Evolutionary conservation across 2,797 vertebrate species (phyloP), one percentile per base, ranked within the genome.

Genomic region (Benthosema pterotum): DNA sequence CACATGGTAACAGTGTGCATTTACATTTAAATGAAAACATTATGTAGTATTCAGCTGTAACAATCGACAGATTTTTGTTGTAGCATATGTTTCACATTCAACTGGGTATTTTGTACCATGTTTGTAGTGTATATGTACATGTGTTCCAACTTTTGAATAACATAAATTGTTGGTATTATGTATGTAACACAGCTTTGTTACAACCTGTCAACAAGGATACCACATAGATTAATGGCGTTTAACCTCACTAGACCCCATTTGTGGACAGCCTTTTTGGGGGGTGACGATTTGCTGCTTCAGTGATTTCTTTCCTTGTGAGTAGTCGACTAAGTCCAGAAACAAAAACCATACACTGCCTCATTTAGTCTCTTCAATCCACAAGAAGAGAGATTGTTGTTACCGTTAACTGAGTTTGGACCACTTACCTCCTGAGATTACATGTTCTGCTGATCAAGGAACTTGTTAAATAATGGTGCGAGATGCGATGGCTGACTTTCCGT

Each of bases 381-480:
- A 60, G 55, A 69, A 62, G 67, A 60, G 38, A 65, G 18, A 72
- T 64, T 67, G 51, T 57, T 60, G 62, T 74, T 48, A 42, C 51
- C 69, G 42, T 65, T 67, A n/a, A 11, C 50, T 54, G 63, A 42
- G 57, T 70, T 77, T n/a, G 50, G 74, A 79, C 68, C 77, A 69
- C 69, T 75, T 84, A 77, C 60, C 67, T 86, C 72, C 67, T 69
- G 59, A 67, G 57, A 74, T 78, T 53, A 67, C 52, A 64, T 18
- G 52, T 75, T 67, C 56, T 73, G 43, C 47, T 57, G 59, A 71
- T 71, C 61, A 60, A 22, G 67, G 14, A 12, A 56, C 14, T 62
- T 22, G 42, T 57, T 19, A 19, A 56, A 61, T 58, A 64, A 53
- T 68, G 55, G 75, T 67, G 18, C 50, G 60, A 62, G 72, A 55